Percentiles rank a stretch among this genome's conserved stretches.
Evolutionary conservation across 2,888 invertebrate species (phyloP).

Genomic region (Cephus spinipes): DNA sequence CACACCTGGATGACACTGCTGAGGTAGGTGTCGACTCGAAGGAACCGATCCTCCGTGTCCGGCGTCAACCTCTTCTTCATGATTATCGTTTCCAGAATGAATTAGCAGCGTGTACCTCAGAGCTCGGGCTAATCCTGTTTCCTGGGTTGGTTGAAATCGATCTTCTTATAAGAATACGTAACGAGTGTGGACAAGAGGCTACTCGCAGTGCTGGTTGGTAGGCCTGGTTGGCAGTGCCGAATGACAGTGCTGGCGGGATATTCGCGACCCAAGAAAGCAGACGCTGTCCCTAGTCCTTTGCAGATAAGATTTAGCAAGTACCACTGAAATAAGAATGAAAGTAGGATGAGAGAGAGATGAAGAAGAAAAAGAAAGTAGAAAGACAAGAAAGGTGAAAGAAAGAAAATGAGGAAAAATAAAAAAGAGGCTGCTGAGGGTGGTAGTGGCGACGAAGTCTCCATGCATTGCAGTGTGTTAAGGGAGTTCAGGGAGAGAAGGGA

Average conservation of each 20-base stretch:
- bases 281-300: neutral
- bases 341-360: slow-evolving; percentile 5
- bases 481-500: neutral
- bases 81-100: neutral
- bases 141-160: neutral
- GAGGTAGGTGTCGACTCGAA: neutral
- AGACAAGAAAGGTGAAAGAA: slow-evolving; percentile 13
- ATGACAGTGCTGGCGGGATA: neutral
- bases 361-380: slow-evolving; percentile 14
- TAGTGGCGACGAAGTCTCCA: slow-evolving; percentile 17
- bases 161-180: neutral
- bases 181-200: neutral
- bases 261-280: neutral
- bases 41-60: neutral
- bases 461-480: neutral
- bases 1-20: neutral
- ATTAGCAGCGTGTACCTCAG: neutral
- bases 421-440: slow-evolving; percentile 8
- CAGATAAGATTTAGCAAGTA: neutral
- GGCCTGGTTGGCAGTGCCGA: neutral
- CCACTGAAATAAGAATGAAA: neutral
- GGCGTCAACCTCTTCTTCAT: neutral
- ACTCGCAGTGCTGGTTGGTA: too few relatives aligned
- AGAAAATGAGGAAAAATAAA: slow-evolving; percentile 1
- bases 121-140: neutral